Base-by-base conservation (phyloP, 1,140 invertebrate species). In the Trichonephila clavata region DNA sequence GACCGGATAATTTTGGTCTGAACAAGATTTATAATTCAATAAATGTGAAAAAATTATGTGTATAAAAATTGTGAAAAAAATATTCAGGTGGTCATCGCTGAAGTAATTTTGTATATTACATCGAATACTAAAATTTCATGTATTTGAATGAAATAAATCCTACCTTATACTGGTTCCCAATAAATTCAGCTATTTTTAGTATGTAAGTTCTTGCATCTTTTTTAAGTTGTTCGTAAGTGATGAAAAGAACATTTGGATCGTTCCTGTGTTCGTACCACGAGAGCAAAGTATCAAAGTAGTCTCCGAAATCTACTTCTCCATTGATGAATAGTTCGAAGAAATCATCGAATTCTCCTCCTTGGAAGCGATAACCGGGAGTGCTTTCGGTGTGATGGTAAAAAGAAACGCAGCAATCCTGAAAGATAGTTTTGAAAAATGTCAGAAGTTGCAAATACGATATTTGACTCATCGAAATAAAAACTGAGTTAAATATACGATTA, bases 201-300 rank as follows among this genome's bases (percentile, higher is more conserved):
- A 93, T 61, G 50, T 81, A 57, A 2, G 2, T 80, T 18, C 43
- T 81, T 2, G 86, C 27, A 50, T 93, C 92, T 39, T 94, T 71
- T 59, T 89, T 81, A 1, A 88, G 32, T 18, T 93, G 84, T 60
- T 94, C 77, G 63, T 95, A 95, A n/a, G 95, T 95, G 21, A 96
- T 63, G 80, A 96, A 96, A 1, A 96, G 90, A n/a, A 92, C 90
- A 20, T 92, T 92, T 14, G 80, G 80, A 32, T 92, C 90, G 63
- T 92, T 92, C 24, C 90, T 63, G 63, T 92, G 90, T 57, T 92
- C 90, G 14, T 92, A 92, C 90, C 95, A 96, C 16, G 90, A 93
- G 10, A 94, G 83, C 71, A 96, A 94, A 89, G 95, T 95, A 59
- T 96, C 95, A 68, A 96, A 95, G 91, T 95, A 95, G 92, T 95